Percentiles rank a stretch among this genome's conserved stretches.
phyloP scores from a whole-genome alignment of 1,140 invertebrate species.

The Atta colombica region DNA sequence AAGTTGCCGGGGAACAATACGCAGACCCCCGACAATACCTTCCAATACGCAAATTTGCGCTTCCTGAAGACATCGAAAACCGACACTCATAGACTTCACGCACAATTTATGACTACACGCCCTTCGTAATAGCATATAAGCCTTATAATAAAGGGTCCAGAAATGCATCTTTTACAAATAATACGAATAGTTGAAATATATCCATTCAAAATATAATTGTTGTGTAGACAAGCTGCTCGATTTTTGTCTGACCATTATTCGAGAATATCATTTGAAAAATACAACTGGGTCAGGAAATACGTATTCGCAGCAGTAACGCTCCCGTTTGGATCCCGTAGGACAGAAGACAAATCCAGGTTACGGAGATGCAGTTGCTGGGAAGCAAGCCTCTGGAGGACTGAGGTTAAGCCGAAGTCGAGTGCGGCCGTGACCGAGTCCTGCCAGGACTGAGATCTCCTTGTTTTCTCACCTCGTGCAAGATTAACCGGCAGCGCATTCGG shows the following conservation, averaged over 20 bases:
- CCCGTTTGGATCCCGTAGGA: conserved; percentile 19
- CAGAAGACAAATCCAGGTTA: conserved; percentile 61
- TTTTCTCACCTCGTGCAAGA: conserved; percentile 65
- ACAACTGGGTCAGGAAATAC: neutral
- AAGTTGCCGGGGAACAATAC: conserved; percentile 59
- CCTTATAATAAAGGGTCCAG: neutral
- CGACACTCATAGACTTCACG: conserved; percentile 9
- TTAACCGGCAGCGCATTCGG: conserved; percentile 59
- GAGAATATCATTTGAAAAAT: neutral
- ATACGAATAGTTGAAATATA: neutral
- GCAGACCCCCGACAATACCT: neutral
- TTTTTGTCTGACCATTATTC: neutral
- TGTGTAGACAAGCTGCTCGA: neutral
- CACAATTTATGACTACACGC: conserved; percentile 1
- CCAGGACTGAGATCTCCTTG: conserved; percentile 38
- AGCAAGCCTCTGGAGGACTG: conserved; percentile 30
- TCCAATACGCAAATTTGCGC: conserved; percentile 48
- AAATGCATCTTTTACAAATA: neutral
- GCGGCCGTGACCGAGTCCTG: conserved; percentile 43
- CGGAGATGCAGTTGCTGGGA: conserved; percentile 25
- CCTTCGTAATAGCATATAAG: neutral
- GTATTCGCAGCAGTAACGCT: conserved; percentile 9
- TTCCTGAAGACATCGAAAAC: conserved; percentile 38
- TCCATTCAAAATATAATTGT: neutral
- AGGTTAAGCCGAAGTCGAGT: conserved; percentile 62